A percentile compares a stretch with the other conserved stretches of the same genome.
These are phyloP conservation scores for Matsumurasca onukii DNA, from an alignment of 1,140 invertebrate species.

Conservation along the genomic window DNA sequence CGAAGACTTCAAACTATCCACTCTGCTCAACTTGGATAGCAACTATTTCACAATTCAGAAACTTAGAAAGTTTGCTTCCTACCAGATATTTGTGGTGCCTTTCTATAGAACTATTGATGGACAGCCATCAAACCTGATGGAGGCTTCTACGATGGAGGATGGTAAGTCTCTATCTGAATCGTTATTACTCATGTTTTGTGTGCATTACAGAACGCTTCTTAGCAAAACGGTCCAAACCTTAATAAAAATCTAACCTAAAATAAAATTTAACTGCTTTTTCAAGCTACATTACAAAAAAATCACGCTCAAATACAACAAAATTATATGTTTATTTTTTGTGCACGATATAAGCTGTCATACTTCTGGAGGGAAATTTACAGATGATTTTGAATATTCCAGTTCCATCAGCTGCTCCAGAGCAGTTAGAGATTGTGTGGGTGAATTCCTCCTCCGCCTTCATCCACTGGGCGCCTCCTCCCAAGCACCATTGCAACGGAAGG, in stretches of 20 bases:
- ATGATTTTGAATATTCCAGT: no score
- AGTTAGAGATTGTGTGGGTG: slow-evolving; percentile 76
- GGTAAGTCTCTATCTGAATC: slow-evolving; percentile 49
- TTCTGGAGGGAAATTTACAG: no score
- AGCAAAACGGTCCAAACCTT: not conserved
- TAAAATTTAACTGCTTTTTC: slow-evolving; percentile 14
- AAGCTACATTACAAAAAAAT: no score
- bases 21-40: slow-evolving; percentile 63
- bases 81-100: slow-evolving; percentile 85
- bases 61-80: slow-evolving; percentile 79
- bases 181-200: no score
- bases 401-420: slow-evolving; percentile 74
- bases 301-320: no score
- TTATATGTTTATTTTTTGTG: no score
- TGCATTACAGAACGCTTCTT: not conserved
- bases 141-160: slow-evolving; percentile 69
- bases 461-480: slow-evolving; percentile 75
- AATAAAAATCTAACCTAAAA: not conserved
- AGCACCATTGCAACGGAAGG: slow-evolving; percentile 75
- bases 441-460: slow-evolving; percentile 76
- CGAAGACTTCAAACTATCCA: slow-evolving; percentile 67
- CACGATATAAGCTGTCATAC: no score
- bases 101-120: slow-evolving; percentile 83
- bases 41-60: slow-evolving; percentile 67
- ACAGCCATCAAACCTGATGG: slow-evolving; percentile 72